A percentile compares a stretch with the other conserved stretches of the same genome.
Evolutionary conservation across 2,113 vertebrate genomes (phyloP).

Genomic region (Puma concolor): DNA sequence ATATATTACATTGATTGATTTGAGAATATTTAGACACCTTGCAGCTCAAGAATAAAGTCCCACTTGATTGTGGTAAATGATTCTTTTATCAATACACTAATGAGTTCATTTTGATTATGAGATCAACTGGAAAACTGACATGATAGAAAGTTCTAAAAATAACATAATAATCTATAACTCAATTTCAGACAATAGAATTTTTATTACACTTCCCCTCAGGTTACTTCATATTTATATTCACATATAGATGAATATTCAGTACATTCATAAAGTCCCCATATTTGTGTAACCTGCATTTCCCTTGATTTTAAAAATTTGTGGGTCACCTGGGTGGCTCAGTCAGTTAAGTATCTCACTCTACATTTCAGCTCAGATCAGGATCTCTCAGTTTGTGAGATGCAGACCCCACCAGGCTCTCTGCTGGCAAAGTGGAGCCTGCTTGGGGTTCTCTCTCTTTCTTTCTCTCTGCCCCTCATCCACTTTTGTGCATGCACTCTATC

Average conservation of each 20-base stretch:
- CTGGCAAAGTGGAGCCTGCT: no score
- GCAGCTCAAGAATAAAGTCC: not conserved
- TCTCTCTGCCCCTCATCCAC: no score
- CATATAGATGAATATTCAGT: not conserved
- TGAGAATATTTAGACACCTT: not conserved
- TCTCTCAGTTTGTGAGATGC: no score
- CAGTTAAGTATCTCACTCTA: no score
- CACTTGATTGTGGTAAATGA: not conserved
- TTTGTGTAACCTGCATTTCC: not conserved
- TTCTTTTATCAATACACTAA: not conserved
- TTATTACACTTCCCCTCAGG: not conserved
- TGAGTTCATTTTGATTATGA: not conserved
- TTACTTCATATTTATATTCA: not conserved
- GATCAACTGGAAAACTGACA: not conserved
- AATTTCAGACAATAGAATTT: not conserved
- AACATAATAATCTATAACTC: not conserved
- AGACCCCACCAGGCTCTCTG: no score
- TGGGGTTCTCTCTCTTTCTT: no score
- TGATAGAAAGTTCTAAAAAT: not conserved
- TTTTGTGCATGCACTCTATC: no score
- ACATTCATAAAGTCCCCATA: not conserved
- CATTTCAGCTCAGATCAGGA: no score
- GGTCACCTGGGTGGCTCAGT: no score
- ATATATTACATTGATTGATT: not conserved
- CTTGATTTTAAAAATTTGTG: not conserved